Conservation (phyloP, 1,140 invertebrate genomes). For the Drosophila kanapiae region DNA sequence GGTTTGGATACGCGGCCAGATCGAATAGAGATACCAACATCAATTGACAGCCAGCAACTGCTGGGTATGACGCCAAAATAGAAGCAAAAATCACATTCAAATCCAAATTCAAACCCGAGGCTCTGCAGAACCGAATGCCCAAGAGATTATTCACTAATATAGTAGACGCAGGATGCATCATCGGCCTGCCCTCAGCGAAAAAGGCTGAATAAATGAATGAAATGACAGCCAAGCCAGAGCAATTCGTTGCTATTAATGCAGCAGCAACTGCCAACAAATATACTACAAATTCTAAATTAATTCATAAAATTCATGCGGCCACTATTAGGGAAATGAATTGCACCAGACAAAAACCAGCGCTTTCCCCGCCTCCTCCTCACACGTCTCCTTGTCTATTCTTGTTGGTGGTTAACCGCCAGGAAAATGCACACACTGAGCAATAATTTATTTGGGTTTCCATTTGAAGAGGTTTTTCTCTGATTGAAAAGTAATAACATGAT, state of each 20-base stretch:
- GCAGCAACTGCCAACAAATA: slow-evolving; percentile 78
- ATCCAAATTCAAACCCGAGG: slow-evolving; percentile 9
- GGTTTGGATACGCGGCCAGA: slow-evolving; percentile 13
- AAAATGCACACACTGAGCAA: slow-evolving; percentile 16
- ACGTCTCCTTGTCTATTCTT: background rate
- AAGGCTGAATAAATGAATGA: slow-evolving; percentile 65
- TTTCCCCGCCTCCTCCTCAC: slow-evolving; percentile 21
- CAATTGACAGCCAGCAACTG: slow-evolving; percentile 78
- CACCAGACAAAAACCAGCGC: slow-evolving; percentile 17
- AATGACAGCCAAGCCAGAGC: slow-evolving; percentile 70
- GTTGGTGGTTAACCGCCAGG: slow-evolving; percentile 46
- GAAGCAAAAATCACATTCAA: slow-evolving; percentile 6
- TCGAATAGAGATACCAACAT: slow-evolving; percentile 68
- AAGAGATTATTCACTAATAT: slow-evolving; percentile 72
- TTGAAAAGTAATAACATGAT: slow-evolving; percentile 15
- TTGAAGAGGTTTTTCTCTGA: background rate
- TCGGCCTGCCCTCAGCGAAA: slow-evolving; percentile 35
- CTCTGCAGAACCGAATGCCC: slow-evolving; percentile 50
- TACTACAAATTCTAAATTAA: slow-evolving; percentile 74
- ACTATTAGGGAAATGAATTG: slow-evolving; percentile 75
- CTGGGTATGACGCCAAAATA: slow-evolving; percentile 57
- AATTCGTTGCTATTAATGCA: slow-evolving; percentile 70
- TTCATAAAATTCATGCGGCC: slow-evolving; percentile 78
- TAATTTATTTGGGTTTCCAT: slow-evolving; percentile 18
- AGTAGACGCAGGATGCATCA: slow-evolving; percentile 69